Evolutionary conservation across 2,113 vertebrate genomes (phyloP), one percentile per base, ranked within the genome.

Genomic region (Lepisosteus oculatus): DNA sequence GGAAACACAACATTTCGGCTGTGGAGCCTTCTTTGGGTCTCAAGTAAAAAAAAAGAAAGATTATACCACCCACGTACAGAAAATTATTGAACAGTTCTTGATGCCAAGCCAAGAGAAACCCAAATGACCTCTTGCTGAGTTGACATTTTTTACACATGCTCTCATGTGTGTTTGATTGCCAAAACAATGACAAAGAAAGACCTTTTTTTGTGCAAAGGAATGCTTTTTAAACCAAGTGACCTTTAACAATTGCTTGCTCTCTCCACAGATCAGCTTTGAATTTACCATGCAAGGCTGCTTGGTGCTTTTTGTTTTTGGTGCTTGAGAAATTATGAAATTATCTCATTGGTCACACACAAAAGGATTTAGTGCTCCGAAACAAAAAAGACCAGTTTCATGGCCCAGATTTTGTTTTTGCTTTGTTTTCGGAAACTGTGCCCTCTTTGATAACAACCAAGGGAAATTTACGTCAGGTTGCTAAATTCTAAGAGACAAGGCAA

Each of bases 301-400:
- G 61, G 47, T 2, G 8, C 42, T 70, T 69, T 56, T 29, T 29
- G 17, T 29, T 57, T 61, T 47, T 67, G 62, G 8, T 70, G 74
- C 61, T 29, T 66, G 61, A n/a, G 56, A 76, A 80, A 84, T 80
- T 77, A 80, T 65, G 56, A 80, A 76, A 77, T 79, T 8, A 84
- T 83, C 73, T 66, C 65, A 79, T 78, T 80, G 79, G 81, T 84
- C 78, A 84, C 76, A 77, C 78, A 78, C 70, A 73, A 74, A 76
- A 67, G 59, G 70, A 81, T 80, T 45, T 14, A 55, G 55, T 68
- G 59, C 55, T 65, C 67, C 14, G 63, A 77, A 69, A 77, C 71
- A 83, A 83, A 29, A 29, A 78, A 43, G 57, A 69, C 67, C 0
- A 17, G 76, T 79, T 82, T 63, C 73, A 55, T 6, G 55, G 61